These are phyloP conservation scores for Andrena camellia DNA, from an alignment of 2,888 invertebrate species.

Conservation along the genomic window DNA sequence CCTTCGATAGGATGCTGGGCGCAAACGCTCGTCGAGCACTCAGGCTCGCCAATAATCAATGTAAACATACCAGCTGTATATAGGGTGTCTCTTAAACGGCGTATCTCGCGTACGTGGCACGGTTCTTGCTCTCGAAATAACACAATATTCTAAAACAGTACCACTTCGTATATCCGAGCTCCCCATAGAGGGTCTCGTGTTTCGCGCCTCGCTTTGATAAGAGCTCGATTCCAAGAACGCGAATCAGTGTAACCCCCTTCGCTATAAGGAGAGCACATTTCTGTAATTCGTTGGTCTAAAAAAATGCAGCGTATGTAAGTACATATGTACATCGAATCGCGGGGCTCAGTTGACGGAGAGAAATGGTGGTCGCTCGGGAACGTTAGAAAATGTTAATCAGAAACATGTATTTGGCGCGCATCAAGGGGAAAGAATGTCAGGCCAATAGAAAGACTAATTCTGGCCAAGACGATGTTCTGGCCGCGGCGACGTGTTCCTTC, in stretches of 20 bases:
- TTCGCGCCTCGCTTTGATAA: background rate
- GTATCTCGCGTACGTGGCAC: conserved; percentile 28
- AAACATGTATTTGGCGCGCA: conserved; percentile 31
- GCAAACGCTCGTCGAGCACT: conserved; percentile 13
- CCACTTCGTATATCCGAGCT: conserved; percentile 11
- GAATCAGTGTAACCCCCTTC: background rate
- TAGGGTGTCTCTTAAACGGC: conserved; percentile 39
- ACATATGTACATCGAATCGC: no score
- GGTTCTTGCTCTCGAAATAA: conserved; percentile 34
- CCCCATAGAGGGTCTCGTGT: background rate
- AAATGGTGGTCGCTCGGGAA: background rate
- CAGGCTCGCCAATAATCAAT: conserved; percentile 26
- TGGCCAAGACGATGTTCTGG: conserved; percentile 47
- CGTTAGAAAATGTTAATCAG: conserved; percentile 37
- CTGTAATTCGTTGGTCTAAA: no score
- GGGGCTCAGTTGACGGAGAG: background rate
- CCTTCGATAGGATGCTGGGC: background rate
- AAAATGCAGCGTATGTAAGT: no score
- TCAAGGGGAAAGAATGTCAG: conserved; percentile 30
- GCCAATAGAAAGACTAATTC: conserved; percentile 56
- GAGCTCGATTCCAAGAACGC: background rate
- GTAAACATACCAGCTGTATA: conserved; percentile 45
- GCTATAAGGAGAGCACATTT: no score
- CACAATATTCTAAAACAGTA: conserved; percentile 42
- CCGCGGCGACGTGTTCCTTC: conserved; percentile 35